Evolutionary conservation across 2,888 invertebrate species (phyloP).

Genomic region (Habroteleia sp.): DNA sequence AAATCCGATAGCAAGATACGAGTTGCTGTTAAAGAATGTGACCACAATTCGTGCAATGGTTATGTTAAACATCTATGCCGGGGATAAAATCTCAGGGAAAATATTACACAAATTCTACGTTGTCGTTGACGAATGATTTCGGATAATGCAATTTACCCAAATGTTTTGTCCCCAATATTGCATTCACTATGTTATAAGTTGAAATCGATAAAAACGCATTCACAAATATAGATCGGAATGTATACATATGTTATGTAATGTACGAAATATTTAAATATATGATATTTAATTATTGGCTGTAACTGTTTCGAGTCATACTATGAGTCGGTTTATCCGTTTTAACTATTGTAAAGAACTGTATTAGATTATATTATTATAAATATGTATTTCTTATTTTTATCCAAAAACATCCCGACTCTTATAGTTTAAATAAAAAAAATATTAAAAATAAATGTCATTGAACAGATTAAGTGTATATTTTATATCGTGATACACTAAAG

Average conservation of each 20-base stretch:
- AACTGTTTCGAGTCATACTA: constrained; percentile 68
- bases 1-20: constrained; percentile 1
- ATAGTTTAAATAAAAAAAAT: no score
- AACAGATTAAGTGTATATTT: no score
- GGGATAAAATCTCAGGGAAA: constrained; percentile 20
- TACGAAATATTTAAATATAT: constrained; percentile 71
- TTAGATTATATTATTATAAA: constrained; percentile 56
- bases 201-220: constrained; percentile 33
- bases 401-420: constrained; percentile 2
- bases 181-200: constrained; percentile 43
- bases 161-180: constrained; percentile 30
- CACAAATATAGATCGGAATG: constrained; percentile 54
- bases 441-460: no score
- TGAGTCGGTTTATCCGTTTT: constrained; percentile 39
- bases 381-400: constrained; percentile 60
- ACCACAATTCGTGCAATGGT: neutral
- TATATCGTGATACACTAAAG: no score
- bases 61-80: constrained; percentile 9
- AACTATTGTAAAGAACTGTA: constrained; percentile 59
- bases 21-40: no score
- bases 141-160: constrained; percentile 12
- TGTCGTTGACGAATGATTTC: neutral
- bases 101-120: constrained; percentile 6
- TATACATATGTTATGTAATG: constrained; percentile 62
- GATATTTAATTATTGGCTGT: constrained; percentile 73